Evolutionary conservation across 2,113 vertebrate genomes (phyloP).

Genomic region (Falcunculus frontatus): DNA sequence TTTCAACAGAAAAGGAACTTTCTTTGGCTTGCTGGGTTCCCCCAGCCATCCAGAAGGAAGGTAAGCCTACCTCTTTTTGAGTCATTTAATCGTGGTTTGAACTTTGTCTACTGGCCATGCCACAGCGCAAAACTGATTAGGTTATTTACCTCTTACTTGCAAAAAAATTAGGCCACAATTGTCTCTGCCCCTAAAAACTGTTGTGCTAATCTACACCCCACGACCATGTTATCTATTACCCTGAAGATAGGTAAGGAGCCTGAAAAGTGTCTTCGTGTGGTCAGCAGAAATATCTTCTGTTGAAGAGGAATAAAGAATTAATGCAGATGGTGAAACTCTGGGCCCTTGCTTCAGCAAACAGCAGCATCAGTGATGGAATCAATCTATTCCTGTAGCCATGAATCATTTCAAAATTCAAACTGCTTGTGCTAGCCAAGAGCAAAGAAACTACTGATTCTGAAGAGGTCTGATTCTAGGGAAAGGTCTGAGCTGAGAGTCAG

Average conservation of each 20-base stretch:
- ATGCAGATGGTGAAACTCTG: not conserved
- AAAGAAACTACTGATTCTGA: not conserved
- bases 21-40: not conserved
- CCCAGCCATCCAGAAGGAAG: rapidly evolving
- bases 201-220: not conserved
- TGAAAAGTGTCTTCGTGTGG: not conserved
- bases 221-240: not conserved
- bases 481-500: not conserved
- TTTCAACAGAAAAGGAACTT: not conserved
- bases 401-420: not conserved
- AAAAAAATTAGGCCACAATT: not conserved
- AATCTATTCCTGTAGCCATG: not conserved
- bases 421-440: not conserved
- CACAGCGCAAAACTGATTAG: not conserved
- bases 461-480: not conserved
- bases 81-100: not conserved
- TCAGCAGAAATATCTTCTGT: not conserved
- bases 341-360: not conserved
- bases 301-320: not conserved
- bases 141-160: not conserved
- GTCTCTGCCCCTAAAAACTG: not conserved
- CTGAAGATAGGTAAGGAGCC: not conserved
- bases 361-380: not conserved
- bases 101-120: not conserved
- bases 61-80: not conserved